These are phyloP conservation scores for Penelope pileata DNA, from an alignment of 2,113 vertebrate genomes.

Conservation along the genomic window DNA sequence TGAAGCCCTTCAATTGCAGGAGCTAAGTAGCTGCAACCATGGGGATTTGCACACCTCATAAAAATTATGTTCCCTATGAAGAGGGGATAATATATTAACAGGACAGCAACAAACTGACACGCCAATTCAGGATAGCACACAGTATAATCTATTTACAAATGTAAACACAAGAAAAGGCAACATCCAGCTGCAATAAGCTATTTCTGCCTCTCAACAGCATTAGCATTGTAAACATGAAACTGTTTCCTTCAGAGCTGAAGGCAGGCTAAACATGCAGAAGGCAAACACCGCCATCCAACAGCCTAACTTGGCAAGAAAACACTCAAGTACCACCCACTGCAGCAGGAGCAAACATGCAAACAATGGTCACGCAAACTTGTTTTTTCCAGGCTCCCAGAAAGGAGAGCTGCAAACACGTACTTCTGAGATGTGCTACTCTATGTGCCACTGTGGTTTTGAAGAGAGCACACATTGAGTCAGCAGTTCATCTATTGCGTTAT, in stretches of 20 bases:
- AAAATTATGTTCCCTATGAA: neutral
- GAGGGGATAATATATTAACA: neutral
- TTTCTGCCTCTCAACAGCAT: neutral
- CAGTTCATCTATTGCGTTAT: neutral
- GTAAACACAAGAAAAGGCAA: neutral
- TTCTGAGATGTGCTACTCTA: constrained; percentile 1
- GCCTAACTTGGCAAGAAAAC: neutral
- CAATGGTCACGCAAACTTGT: neutral
- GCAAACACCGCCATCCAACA: neutral
- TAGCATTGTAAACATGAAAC: neutral
- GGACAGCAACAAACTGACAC: neutral
- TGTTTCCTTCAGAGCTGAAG: neutral
- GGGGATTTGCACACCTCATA: neutral
- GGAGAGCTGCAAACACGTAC: neutral
- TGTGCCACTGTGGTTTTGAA: neutral
- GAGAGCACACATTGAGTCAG: neutral
- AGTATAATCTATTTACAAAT: neutral
- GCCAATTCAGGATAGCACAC: neutral
- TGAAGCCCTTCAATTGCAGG: neutral
- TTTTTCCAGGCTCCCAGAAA: neutral
- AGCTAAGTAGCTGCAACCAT: neutral
- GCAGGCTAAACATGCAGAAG: neutral
- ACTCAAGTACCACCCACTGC: neutral
- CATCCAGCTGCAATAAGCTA: neutral
- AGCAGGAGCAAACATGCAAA: neutral